Percentiles rank a stretch among this genome's conserved stretches.
phyloP scores from a whole-genome alignment of 2,888 invertebrate species.

The Agrochola macilenta region DNA sequence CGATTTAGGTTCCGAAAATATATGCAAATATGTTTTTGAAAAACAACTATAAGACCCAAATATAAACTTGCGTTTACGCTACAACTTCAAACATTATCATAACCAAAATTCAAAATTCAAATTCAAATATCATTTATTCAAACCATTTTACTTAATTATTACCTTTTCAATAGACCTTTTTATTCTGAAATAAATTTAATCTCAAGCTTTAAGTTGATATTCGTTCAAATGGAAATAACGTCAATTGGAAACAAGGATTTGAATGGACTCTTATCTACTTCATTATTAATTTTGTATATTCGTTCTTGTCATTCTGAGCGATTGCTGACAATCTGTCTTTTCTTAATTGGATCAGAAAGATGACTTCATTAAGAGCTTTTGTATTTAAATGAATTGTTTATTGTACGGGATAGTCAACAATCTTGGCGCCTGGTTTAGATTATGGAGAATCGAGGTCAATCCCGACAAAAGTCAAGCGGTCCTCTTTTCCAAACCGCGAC shows the following conservation, averaged over 20 bases:
- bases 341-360: constrained; percentile 37
- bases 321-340: constrained; percentile 40
- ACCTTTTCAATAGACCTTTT: neutral
- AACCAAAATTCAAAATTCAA: too few relatives aligned
- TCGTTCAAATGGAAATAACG: neutral
- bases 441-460: too few relatives aligned
- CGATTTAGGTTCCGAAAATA: neutral
- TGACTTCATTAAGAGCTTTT: constrained; percentile 10
- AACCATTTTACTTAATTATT: too few relatives aligned
- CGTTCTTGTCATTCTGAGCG: constrained; percentile 16
- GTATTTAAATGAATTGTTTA: constrained; percentile 11
- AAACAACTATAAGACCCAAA: fast-evolving
- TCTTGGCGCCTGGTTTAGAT: too few relatives aligned
- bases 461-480: too few relatives aligned
- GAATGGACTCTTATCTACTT: neutral
- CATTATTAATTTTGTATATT: constrained; percentile 43
- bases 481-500: too few relatives aligned
- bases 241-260: neutral
- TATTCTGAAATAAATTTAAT: neutral
- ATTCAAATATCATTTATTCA: too few relatives aligned
- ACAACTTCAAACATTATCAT: neutral
- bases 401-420: too few relatives aligned
- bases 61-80: neutral
- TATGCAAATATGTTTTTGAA: neutral
- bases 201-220: neutral